phyloP scores from a whole-genome alignment of 2,797 vertebrate genomes.

The Hydrocynus forskahlii region DNA sequence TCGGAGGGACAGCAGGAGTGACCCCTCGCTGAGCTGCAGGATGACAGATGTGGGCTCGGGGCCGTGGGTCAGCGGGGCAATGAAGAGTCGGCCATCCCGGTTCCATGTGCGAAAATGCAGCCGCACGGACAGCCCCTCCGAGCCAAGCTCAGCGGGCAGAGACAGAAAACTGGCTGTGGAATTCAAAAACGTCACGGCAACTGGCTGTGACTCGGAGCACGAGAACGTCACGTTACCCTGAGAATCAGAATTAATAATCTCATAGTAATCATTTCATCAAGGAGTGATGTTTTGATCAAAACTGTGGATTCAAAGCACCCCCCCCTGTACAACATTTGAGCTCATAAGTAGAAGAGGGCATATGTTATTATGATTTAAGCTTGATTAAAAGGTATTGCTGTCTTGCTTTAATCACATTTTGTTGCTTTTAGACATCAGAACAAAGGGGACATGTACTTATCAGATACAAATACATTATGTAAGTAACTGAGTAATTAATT shows the following conservation, averaged over 20 bases:
- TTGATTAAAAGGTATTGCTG: too few relatives aligned
- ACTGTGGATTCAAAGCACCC: too few relatives aligned
- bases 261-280: too few relatives aligned
- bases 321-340: too few relatives aligned
- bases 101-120: constrained; percentile 66
- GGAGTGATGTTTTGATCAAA: too few relatives aligned
- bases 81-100: constrained; percentile 53
- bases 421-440: too few relatives aligned
- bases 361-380: too few relatives aligned
- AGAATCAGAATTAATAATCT: background rate
- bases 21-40: constrained; percentile 46
- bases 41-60: constrained; percentile 27
- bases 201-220: constrained; percentile 55
- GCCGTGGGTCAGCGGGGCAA: constrained; percentile 36
- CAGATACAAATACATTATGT: too few relatives aligned
- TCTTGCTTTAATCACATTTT: too few relatives aligned
- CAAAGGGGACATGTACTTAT: too few relatives aligned
- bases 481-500: too few relatives aligned
- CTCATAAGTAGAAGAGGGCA: too few relatives aligned
- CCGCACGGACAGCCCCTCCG: constrained; percentile 52
- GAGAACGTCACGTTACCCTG: constrained; percentile 62
- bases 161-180: constrained; percentile 49
- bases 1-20: constrained; percentile 37
- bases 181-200: constrained; percentile 57
- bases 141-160: constrained; percentile 32